Evolutionary conservation across 2,888 invertebrate genomes (phyloP).

Genomic region (Trachelus iudaicus): DNA sequence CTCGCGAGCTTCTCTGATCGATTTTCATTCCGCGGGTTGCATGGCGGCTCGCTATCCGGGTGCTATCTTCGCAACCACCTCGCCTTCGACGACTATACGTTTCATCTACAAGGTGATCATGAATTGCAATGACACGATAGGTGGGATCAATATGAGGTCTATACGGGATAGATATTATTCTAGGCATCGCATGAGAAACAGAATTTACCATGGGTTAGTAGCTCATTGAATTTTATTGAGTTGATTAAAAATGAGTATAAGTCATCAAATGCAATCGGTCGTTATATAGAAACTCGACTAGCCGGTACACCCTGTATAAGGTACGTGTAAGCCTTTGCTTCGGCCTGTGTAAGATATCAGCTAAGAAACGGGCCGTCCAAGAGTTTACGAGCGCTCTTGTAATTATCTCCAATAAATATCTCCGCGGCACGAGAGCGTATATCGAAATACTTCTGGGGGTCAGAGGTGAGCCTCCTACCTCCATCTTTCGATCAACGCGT

Average conservation of each 20-base stretch:
- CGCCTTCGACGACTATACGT: constrained; percentile 36
- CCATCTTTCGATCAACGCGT: constrained; percentile 62
- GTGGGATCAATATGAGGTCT: not conserved
- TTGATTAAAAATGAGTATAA: not conserved
- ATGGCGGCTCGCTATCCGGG: constrained; percentile 55
- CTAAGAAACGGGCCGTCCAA: constrained; percentile 55
- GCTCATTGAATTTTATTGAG: not conserved
- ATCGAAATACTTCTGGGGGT: constrained; percentile 61
- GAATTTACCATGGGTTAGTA: not conserved
- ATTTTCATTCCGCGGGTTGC: constrained; percentile 63
- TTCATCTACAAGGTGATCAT: constrained; percentile 45
- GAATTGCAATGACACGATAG: constrained; percentile 28
- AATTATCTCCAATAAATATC: constrained; percentile 66
- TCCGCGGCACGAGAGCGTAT: constrained; percentile 62
- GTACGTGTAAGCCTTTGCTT: constrained; percentile 27
- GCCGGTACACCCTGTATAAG: constrained; percentile 45
- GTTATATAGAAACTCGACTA: not conserved
- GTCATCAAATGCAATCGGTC: not conserved
- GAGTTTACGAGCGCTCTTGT: constrained; percentile 65
- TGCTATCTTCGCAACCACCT: constrained; percentile 55
- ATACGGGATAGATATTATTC: constrained; percentile 2
- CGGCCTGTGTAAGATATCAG: constrained; percentile 60
- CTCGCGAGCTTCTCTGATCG: constrained; percentile 57
- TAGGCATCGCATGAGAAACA: not conserved
- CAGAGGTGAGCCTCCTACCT: constrained; percentile 56